Evolutionary conservation across 2,797 vertebrate genomes (phyloP), one percentile per base, ranked within the genome.

Genomic region (Anguilla marmorata): DNA sequence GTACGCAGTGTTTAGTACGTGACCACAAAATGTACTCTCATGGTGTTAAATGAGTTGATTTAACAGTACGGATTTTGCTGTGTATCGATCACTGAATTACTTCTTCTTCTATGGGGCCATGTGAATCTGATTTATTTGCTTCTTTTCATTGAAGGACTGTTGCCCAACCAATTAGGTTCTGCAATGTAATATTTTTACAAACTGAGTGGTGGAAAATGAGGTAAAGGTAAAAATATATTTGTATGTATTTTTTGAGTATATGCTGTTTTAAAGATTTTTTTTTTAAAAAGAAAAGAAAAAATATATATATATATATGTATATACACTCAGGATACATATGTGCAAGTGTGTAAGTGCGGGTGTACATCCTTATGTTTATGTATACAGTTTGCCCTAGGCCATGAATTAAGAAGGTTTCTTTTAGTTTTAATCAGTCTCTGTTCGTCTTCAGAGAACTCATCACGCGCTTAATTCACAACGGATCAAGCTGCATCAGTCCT

Each of bases 401-500:
- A 89, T 89, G 85, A 74, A 74, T 86, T 72, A 33, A 50, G 63
- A 11, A 82, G 76, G 76, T 80, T 76, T 88, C 80, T 24, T 41
- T 87, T 90, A 60, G 88, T 82, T 37, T 89, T 90, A 90, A 85
- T 54, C 90, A 92, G 87, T 90, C 92, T 87, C 91, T 93, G 94
- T 91, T 69, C 93, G 93, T 89, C 93, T 93, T 92, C 27, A 0
- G 94, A 94, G 93, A 94, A 93, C 87, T 69, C 48, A 93, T 93
- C 90, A 90, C 90, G 87, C 37, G 63, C 89, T 69, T 90, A 88
- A 91, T 92, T 92, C 90, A 90, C 60, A 85, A 90, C 92, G 92
- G 91, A 93, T 94, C 92, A 93, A 92, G 91, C 95, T 91, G 91
- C 93, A 90, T 88, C 90, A 90, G 93, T 89, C 91, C 91, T 91